A percentile compares a stretch with the other conserved stretches of the same genome.
phyloP scores from a whole-genome alignment of 2,888 invertebrate genomes.

The Hedya salicella region DNA sequence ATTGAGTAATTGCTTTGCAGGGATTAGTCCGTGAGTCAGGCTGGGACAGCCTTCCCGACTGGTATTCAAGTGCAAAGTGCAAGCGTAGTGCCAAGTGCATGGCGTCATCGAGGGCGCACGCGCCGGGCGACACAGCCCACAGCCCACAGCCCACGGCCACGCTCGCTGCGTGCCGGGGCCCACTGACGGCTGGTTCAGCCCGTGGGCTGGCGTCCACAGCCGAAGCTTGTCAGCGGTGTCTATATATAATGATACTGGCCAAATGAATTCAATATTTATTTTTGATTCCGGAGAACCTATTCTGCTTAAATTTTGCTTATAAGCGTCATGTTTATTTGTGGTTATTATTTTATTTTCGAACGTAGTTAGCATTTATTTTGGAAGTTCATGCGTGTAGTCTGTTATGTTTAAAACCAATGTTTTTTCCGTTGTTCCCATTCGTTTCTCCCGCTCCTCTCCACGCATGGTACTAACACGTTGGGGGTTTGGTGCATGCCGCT shows the following conservation, averaged over 20 bases:
- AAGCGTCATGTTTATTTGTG: constrained; percentile 81
- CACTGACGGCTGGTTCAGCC: not conserved
- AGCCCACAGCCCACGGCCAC: not conserved
- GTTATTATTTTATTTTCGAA: constrained; percentile 68
- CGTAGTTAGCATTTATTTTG: constrained; percentile 79
- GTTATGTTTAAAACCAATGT: constrained; percentile 82
- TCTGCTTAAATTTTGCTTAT: constrained; percentile 84
- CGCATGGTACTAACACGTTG: constrained; percentile 78
- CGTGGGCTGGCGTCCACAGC: constrained; percentile 51
- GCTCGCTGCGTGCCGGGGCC: not conserved
- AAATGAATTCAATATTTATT: constrained; percentile 80
- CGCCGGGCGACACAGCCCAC: constrained; percentile 26
- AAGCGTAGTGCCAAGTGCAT: constrained; percentile 35
- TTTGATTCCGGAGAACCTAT: constrained; percentile 85
- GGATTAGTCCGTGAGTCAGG: constrained; percentile 65
- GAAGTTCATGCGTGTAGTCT: constrained; percentile 77
- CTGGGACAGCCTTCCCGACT: constrained; percentile 80
- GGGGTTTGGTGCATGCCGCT: constrained; percentile 77
- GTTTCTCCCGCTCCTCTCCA: constrained; percentile 64
- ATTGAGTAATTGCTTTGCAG: constrained; percentile 75
- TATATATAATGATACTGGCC: constrained; percentile 81
- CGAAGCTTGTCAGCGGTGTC: constrained; percentile 74
- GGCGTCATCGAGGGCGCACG: constrained; percentile 30
- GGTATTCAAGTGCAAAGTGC: constrained; percentile 34
- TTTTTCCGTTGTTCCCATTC: constrained; percentile 78